A percentile compares a stretch with the other conserved stretches of the same genome.
Evolutionary conservation across 2,888 invertebrate genomes (phyloP).

Genomic region (Aporophyla nigra): DNA sequence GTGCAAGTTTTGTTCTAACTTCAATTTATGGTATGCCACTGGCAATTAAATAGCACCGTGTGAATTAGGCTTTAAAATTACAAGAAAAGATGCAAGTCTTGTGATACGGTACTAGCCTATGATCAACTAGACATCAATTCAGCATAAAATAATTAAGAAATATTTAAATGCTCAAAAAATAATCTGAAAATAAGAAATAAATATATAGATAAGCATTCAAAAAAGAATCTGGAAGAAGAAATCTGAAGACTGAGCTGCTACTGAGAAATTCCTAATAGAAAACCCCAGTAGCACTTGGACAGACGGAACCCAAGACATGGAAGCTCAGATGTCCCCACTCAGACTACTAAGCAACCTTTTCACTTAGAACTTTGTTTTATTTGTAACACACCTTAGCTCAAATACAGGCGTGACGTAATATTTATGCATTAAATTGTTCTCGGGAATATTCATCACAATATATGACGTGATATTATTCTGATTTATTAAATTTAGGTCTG

Average conservation of each 20-base stretch:
- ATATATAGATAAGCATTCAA: too few relatives aligned
- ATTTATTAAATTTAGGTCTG: too few relatives aligned
- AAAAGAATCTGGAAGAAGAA: neutral
- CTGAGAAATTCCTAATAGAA: neutral
- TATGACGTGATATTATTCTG: neutral
- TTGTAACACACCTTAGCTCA: neutral
- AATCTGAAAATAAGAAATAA: too few relatives aligned
- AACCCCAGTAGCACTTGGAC: neutral
- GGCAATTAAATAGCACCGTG: neutral
- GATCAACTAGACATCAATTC: neutral
- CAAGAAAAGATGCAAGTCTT: neutral
- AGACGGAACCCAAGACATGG: neutral
- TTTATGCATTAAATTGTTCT: constrained; percentile 22
- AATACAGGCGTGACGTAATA: neutral
- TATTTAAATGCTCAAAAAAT: too few relatives aligned
- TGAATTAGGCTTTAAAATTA: neutral
- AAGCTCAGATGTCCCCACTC: neutral
- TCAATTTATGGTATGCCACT: neutral
- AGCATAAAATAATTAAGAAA: too few relatives aligned
- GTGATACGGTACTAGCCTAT: neutral
- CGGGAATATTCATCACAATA: constrained; percentile 1
- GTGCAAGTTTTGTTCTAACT: neutral
- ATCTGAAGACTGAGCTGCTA: neutral
- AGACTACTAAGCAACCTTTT: neutral
- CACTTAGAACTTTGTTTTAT: neutral